Base-by-base conservation (phyloP, 2,888 invertebrate species). In the Pristionchus maxplancki region DNA sequence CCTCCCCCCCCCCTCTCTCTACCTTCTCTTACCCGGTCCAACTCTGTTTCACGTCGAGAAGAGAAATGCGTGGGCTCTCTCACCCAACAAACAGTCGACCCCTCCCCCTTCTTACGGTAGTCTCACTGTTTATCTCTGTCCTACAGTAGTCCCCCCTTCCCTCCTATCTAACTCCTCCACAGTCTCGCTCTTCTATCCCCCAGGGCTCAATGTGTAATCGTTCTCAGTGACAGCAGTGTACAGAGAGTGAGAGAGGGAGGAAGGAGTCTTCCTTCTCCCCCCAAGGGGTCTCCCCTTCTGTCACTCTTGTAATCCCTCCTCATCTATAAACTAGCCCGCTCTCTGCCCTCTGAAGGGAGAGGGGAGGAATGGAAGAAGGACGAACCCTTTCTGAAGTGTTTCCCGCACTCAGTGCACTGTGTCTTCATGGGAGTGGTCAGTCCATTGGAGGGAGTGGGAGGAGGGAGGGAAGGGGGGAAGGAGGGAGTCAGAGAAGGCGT, bases 361-460 rank as follows among this genome's bases (percentile, higher is more conserved):
- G 34, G 31, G 17, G 64, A 17, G 20, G 34, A 24, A 17, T 11
- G 31, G 34, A 67, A 34, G 28, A 81, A 81, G 24, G 15, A 31
- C 91, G 89, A 87, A 94, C 94, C 90, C 92, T 94, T 94, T 88
- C 94, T 74, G 87, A 94, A 92, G 89, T 93, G 94, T 89, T 94
- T 95, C n/a, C 94, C 94, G 89, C 95, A 95, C 88, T 93, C 91
- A n/a, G 89, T 89, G 88, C 95, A 95, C 67, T 92, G 92, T 13
- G 93, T 92, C 53, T 81, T 86, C 24, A 37, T 20, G 1, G 86
- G 64, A 28, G 86, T 86, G 9, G 28, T 34, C 6, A 31, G 28
- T 31, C 40, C 64, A 37, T 31, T 67, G 17, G 67, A 67, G 6
- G 67, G 31, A 31, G 86, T 37, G 48, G 50, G 31, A 24, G 31